Evolutionary conservation across 2,888 invertebrate species (phyloP).

Genomic region (Nesidiocoris tenuis): DNA sequence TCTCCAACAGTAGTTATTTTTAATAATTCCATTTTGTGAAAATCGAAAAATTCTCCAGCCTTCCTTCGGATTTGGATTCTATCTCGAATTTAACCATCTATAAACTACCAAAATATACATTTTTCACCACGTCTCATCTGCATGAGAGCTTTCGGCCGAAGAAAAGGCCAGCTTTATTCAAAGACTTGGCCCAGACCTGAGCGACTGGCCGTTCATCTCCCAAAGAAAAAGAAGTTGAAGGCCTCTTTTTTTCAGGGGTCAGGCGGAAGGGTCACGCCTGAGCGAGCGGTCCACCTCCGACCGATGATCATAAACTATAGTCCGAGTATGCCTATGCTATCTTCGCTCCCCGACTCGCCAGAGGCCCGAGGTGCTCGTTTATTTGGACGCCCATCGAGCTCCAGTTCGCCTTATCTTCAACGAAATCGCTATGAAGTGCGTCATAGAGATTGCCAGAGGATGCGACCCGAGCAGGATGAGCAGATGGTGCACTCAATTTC

Average conservation of each 20-base stretch:
- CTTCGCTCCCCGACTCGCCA: background rate
- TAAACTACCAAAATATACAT: too few species aligned
- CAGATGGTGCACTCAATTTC: too few species aligned
- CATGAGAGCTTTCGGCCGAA: too few species aligned
- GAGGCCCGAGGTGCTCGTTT: background rate
- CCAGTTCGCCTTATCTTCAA: background rate
- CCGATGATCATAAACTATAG: background rate
- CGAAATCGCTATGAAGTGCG: too few species aligned
- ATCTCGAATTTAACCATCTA: too few species aligned
- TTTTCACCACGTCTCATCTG: too few species aligned
- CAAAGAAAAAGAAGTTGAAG: conserved; percentile 11
- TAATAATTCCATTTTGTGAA: too few species aligned
- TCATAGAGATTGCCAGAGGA: too few species aligned
- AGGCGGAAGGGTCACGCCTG: background rate
- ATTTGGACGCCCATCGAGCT: background rate
- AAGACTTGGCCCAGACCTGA: background rate
- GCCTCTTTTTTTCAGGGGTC: conserved; percentile 22
- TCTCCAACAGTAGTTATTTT: too few species aligned
- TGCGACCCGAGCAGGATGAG: too few species aligned
- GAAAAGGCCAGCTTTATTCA: background rate
- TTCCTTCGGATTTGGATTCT: too few species aligned
- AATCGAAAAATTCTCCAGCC: too few species aligned
- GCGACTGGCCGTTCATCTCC: conserved; percentile 11
- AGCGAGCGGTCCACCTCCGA: background rate
- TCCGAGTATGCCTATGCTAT: background rate